phyloP scores from a whole-genome alignment of 64 coral and sea anemone species.

The Dendrophyllia cribrosa region DNA sequence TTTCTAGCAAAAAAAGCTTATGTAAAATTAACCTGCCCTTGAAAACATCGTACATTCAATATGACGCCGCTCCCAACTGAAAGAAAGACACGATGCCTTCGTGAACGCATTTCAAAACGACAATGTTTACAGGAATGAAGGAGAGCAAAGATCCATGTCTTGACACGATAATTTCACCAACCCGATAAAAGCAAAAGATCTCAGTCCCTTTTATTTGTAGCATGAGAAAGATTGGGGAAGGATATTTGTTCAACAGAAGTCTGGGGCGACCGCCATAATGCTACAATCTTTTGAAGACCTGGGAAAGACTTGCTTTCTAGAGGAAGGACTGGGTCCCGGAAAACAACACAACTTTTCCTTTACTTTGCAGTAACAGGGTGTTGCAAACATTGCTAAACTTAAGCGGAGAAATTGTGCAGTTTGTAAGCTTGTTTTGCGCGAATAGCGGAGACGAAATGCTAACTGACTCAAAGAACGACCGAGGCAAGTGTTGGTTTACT shows the following conservation, averaged over 20 bases:
- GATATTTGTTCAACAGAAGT: conserved; percentile 80
- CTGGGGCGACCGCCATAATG: conserved; percentile 87
- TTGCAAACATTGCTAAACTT: background rate
- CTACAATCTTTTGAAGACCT: conserved; percentile 82
- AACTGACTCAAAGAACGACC: background rate
- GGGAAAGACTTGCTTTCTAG: conserved; percentile 84
- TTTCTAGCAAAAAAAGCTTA: no score
- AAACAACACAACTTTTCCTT: conserved; percentile 65
- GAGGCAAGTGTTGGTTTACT: conserved; percentile 15
- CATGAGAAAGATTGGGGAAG: conserved; percentile 52
- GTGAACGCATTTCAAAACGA: no score
- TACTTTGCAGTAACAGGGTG: conserved; percentile 2
- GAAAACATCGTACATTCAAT: no score
- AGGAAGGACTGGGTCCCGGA: conserved; percentile 98
- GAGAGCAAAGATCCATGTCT: no score
- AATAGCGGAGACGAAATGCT: conserved; percentile 1
- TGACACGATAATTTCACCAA: no score
- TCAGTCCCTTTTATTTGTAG: background rate
- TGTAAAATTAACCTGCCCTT: no score
- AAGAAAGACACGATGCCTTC: no score
- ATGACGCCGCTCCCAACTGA: no score
- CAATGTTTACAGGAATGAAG: no score
- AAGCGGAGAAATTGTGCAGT: background rate
- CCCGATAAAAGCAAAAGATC: no score
- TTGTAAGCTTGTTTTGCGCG: background rate